Evolutionary conservation across 2,888 invertebrate genomes (phyloP).

Genomic region (Geophilus truncorum): DNA sequence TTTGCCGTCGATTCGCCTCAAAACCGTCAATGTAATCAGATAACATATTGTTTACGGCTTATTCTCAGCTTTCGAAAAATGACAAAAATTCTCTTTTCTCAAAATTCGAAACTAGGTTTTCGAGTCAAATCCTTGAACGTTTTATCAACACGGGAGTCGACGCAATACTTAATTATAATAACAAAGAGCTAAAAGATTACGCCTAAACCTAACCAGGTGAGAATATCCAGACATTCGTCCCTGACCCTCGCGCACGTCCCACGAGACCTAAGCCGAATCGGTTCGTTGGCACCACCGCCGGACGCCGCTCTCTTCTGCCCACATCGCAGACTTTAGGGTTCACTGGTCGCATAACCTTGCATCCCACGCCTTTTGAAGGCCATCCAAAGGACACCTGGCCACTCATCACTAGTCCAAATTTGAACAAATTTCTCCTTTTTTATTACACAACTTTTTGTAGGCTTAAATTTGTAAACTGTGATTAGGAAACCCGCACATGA

Average conservation of each 20-base stretch:
- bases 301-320: conserved; percentile 3
- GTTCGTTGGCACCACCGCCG: not conserved
- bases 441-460: not conserved
- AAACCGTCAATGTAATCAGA: not conserved
- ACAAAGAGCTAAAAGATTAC: not conserved
- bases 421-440: not conserved
- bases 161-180: not conserved
- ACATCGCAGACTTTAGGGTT: not conserved
- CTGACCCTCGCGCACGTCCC: not conserved
- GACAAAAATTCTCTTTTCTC: not conserved
- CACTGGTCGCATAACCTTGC: conserved; percentile 3
- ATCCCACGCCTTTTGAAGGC: conserved; percentile 11
- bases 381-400: not conserved
- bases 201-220: not conserved
- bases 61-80: not conserved
- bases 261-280: not conserved
- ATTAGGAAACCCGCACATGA: too few species aligned
- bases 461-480: not conserved
- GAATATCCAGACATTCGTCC: not conserved
- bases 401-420: not conserved
- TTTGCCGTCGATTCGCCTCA: not conserved
- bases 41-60: not conserved
- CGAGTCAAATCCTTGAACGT: not conserved
- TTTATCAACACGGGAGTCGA: not conserved
- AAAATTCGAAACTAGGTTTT: not conserved